Percentiles rank a stretch among this genome's conserved stretches.
Evolutionary conservation across 2,888 invertebrate genomes (phyloP).

Genomic region (Alloscopus bannaensis): DNA sequence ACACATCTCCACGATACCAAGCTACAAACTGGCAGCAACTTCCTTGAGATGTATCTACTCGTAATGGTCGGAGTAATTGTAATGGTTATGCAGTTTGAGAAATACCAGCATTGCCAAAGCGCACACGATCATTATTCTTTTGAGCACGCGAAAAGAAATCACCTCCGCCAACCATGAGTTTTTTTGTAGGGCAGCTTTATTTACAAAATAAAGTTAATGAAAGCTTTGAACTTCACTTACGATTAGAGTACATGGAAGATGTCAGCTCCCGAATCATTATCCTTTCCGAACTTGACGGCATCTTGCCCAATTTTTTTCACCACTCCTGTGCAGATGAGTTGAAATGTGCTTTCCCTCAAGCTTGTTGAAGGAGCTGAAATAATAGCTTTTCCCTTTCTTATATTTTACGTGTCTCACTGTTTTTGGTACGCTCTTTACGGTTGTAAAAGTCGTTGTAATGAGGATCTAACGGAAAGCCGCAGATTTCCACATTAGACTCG

Average conservation of each 20-base stretch:
- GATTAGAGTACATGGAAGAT: constrained; percentile 69
- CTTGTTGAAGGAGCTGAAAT: too few species aligned
- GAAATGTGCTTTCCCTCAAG: constrained; percentile 7
- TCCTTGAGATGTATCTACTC: too few species aligned
- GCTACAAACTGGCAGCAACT: too few species aligned
- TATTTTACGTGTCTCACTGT: too few species aligned
- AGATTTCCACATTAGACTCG: constrained; percentile 42
- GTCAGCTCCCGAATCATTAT: constrained; percentile 69
- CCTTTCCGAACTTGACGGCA: constrained; percentile 62
- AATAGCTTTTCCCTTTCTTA: background rate
- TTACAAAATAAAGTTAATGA: constrained; percentile 21
- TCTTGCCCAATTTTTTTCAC: constrained; percentile 58
- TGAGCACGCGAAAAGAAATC: background rate
- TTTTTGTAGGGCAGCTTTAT: background rate
- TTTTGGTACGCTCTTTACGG: too few species aligned
- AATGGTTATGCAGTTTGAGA: too few species aligned
- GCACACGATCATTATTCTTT: constrained; percentile 13
- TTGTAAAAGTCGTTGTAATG: too few species aligned
- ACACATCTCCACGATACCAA: too few species aligned
- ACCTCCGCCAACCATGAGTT: background rate
- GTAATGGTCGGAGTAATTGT: too few species aligned
- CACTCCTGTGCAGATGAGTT: constrained; percentile 6
- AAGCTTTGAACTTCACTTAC: constrained; percentile 59
- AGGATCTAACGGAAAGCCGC: constrained; percentile 2
- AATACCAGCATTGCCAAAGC: too few species aligned